Evolutionary conservation across 2,113 vertebrate species (phyloP).

Genomic region (Oreotragus oreotragus): DNA sequence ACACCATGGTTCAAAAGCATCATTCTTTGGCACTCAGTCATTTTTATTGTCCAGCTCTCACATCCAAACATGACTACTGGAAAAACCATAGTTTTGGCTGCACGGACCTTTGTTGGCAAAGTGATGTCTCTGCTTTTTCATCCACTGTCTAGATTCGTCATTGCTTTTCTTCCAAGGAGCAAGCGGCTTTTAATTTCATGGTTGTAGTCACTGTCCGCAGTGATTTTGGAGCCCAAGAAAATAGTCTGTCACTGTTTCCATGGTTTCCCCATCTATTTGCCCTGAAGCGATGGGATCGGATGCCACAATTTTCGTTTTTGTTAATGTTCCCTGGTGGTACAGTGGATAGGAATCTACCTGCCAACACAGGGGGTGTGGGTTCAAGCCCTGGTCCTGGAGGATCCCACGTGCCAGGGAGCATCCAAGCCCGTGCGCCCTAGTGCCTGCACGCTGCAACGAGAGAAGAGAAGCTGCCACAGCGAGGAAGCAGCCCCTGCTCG

Average conservation of each 20-base stretch:
- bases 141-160: not conserved
- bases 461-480: accelerated
- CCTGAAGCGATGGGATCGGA: accelerated
- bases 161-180: not conserved
- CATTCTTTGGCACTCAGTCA: not conserved
- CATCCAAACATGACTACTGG: not conserved
- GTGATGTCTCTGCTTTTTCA: not conserved
- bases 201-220: not conserved
- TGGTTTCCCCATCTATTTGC: not conserved
- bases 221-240: not conserved
- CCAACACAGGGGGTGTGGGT: not conserved
- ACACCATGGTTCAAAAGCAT: not conserved
- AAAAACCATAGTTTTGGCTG: not conserved
- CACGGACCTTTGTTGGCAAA: not conserved
- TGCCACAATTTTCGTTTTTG: not conserved
- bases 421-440: accelerated
- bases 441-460: accelerated
- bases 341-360: not conserved
- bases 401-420: accelerated
- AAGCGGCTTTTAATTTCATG: not conserved
- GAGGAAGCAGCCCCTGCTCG: not conserved
- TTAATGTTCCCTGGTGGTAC: not conserved
- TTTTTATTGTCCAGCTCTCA: not conserved
- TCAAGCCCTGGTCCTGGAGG: not conserved
- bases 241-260: not conserved